Base-by-base conservation (phyloP, 2,888 invertebrate genomes). In the Gortyna flavago region DNA sequence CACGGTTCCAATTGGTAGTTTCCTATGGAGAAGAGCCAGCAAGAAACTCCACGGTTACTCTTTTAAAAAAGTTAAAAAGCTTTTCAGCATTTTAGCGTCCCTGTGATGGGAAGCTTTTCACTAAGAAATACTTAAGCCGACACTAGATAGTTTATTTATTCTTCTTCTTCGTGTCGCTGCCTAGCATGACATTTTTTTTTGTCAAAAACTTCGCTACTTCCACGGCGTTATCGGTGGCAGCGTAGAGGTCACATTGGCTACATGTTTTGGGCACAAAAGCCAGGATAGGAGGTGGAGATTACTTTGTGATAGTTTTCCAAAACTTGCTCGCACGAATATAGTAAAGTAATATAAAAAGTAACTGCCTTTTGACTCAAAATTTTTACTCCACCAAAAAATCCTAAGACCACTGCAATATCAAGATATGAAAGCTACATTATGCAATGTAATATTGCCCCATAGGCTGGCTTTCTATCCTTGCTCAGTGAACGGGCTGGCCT, bases 401-500 rank as follows among this genome's bases (percentile, higher is more conserved):
- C 35, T 65, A 41, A 48, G 32, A 29, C 0, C 18, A 25, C 35
- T 72, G 25, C 11, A 77, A 67, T 73, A 83, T 77, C 38, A 61
- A 61, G 71, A 77, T 66, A 72, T 68, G 75, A 87, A 89, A 87
- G 84, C 72, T 75, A n/a, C 13, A 84, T 88, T 81, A 79, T 81
- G 84, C 86, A 85, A 88, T 57, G 57, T 59, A 71, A 21, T 54
- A 69, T 87, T 83, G 89, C 86, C 61, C 70, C 77, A 81, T 79
- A 83, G 71, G 68, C 61, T 72, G 51, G 74, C 83, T 87, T 77
- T 87, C 85, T 82, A 89, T 84, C 75, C 78, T 79, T 79, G 84
- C 83, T 74, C 84, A 80, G 84, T 87, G 85, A 89, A 72, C 82
- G 88, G 85, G 38, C 81, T 86, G 90, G 85, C 89, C 90, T 89